A percentile compares a stretch with the other conserved stretches of the same genome.
Conservation (phyloP, 2,797 vertebrate species). For the Falco berigora region DNA sequence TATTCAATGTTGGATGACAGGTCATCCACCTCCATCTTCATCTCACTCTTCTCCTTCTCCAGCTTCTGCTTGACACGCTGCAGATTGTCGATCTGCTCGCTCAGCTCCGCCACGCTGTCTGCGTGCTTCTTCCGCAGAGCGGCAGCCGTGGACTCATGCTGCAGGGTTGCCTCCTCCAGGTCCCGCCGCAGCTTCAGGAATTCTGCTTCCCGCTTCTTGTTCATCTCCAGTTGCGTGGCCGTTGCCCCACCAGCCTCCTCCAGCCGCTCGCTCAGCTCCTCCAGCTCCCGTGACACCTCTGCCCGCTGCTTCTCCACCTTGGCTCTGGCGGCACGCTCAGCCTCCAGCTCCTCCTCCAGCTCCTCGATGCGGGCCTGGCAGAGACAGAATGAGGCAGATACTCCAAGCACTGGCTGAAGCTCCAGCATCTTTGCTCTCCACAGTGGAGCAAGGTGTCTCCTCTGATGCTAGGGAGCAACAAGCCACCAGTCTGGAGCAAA, state of each 20-base stretch:
- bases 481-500: background rate
- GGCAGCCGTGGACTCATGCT: slow-evolving; percentile 82
- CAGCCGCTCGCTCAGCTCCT: slow-evolving; percentile 88
- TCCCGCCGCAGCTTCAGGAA: slow-evolving; percentile 85
- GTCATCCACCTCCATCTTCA: slow-evolving; percentile 90
- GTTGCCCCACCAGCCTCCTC: slow-evolving; percentile 89
- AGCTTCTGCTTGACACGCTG: slow-evolving; percentile 91
- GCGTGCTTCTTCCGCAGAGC: slow-evolving; percentile 87
- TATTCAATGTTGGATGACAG: slow-evolving; percentile 86
- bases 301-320: slow-evolving; percentile 89
- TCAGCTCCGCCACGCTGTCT: slow-evolving; percentile 80
- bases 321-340: slow-evolving; percentile 82
- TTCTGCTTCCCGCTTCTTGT: slow-evolving; percentile 86
- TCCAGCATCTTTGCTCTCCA: background rate
- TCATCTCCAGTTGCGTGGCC: slow-evolving; percentile 84
- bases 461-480: background rate
- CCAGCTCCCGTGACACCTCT: slow-evolving; percentile 85
- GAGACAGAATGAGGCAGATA: background rate
- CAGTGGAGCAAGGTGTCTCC: background rate
- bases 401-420: background rate
- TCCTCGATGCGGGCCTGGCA: slow-evolving; percentile 86
- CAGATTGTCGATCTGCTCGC: slow-evolving; percentile 89
- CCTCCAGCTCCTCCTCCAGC: slow-evolving; percentile 92
- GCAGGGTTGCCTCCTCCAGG: slow-evolving; percentile 86
- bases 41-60: slow-evolving; percentile 89